phyloP scores from a whole-genome alignment of 2,888 invertebrate species.

The Tipula unca region DNA sequence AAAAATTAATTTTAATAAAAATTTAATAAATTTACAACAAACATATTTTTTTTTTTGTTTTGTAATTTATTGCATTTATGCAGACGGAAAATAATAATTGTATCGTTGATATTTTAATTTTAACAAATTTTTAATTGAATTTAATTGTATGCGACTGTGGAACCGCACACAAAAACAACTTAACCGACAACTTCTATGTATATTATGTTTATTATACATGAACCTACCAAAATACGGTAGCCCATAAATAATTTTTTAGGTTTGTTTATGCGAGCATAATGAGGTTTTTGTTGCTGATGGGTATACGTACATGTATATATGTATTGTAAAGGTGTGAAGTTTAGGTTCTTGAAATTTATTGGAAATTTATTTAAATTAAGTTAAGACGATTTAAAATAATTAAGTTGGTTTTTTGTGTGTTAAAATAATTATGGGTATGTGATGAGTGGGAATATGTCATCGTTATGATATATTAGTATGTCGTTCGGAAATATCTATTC shows the following conservation, averaged over 20 bases:
- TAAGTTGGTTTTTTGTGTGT: background rate
- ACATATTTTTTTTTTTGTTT: background rate
- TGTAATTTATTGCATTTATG: background rate
- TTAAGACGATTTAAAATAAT: background rate
- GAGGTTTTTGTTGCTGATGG: background rate
- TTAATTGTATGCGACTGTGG: background rate
- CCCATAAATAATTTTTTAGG: background rate
- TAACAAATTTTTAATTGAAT: conserved; percentile 8
- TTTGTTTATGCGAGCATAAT: too few relatives aligned
- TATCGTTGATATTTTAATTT: background rate
- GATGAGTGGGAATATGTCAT: background rate
- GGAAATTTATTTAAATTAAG: background rate
- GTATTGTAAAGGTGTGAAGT: background rate
- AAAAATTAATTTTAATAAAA: background rate
- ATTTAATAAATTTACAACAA: background rate
- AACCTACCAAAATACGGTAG: background rate
- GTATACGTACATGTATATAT: background rate
- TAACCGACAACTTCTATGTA: background rate
- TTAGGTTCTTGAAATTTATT: background rate
- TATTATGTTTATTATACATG: too few relatives aligned
- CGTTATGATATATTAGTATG: background rate
- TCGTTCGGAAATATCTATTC: background rate
- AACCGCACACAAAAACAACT: conserved; percentile 1
- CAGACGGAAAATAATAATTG: background rate
- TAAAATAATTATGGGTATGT: background rate